These are phyloP conservation scores for Idris sp. DNA, from an alignment of 1,140 invertebrate species.

Conservation along the genomic window DNA sequence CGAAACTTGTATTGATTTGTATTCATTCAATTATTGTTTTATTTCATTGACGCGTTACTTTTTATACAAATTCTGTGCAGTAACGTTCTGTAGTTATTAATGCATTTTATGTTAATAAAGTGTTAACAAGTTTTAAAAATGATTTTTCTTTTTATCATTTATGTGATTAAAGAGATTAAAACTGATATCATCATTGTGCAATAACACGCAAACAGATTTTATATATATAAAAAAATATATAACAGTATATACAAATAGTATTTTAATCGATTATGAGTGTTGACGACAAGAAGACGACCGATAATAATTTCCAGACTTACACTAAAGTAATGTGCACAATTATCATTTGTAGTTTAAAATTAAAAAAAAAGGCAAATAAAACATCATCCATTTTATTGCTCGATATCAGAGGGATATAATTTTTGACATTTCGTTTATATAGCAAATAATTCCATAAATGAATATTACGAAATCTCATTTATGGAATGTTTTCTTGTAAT, in stretches of 20 bases:
- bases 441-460: slow-evolving; percentile 5
- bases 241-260: slow-evolving; percentile 31
- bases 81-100: too few relatives aligned
- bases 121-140: slow-evolving; percentile 26
- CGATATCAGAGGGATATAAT: slow-evolving; percentile 7
- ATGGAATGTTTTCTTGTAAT: slow-evolving; percentile 9
- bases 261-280: slow-evolving; percentile 8
- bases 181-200: slow-evolving; percentile 38
- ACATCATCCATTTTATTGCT: slow-evolving; percentile 8
- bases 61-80: too few relatives aligned
- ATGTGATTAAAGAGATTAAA: slow-evolving; percentile 36
- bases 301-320: slow-evolving; percentile 24
- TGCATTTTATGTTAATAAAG: slow-evolving; percentile 50
- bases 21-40: too few relatives aligned
- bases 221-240: slow-evolving; percentile 19
- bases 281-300: slow-evolving; percentile 16
- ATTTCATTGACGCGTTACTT: too few relatives aligned
- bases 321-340: too few relatives aligned
- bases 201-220: too few relatives aligned
- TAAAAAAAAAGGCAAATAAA: slow-evolving; percentile 16
- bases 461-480: slow-evolving; percentile 1
- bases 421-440: slow-evolving; percentile 20
- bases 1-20: too few relatives aligned
- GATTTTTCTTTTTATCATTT: slow-evolving; percentile 36
- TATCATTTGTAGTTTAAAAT: slow-evolving; percentile 29